Evolutionary conservation across 1,140 invertebrate species (phyloP), one percentile per base, ranked within the genome.

Genomic region (Drosophila kikkawai): DNA sequence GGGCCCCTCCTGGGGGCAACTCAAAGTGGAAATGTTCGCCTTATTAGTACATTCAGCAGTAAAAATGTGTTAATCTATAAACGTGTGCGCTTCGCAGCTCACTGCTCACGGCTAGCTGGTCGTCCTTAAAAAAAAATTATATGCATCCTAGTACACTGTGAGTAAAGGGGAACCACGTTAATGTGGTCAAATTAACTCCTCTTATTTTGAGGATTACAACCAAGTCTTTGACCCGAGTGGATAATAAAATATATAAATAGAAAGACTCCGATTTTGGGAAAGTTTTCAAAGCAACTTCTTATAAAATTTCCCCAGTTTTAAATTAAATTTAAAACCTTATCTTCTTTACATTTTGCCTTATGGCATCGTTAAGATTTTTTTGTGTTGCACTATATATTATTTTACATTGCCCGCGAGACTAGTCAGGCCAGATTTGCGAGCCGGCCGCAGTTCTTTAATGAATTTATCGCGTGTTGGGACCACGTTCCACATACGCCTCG

Each of bases 51-150:
- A 81, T 90, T 90, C 85, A 85, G 85, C 85, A 90, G 81, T 90
- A 90, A 90, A 90, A 90, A 90, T 85, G 85, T 90, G 85, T 90
- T 90, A 90, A 90, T 90, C 85, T 90, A 90, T 90, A 90, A 90
- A 90, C 79, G 85, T 90, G 85, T 82, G 68, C 68, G 70, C 76
- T 37, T 68, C 67, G 61, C 61, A 67, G 47, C 39, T 53, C 47
- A 42, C 44, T 66, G 66, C 60, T 68, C 45, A 65, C 45, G 13
- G 34, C 53, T 59, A 34, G 51, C 44, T 47, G 58, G 48, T 37
- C 48, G 7, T 5, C 19, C 4, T 1, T n/a, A 50, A 39, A 47
- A 47, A 47, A 53, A 68, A 68, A 77, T 19, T 9, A 57, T 76
- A 57, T 74, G 69, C 58, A 73, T 12, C 12, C 7, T 7, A 15